Evolutionary conservation across 2,113 vertebrate genomes (phyloP).

Genomic region (Phasianus colchicus): DNA sequence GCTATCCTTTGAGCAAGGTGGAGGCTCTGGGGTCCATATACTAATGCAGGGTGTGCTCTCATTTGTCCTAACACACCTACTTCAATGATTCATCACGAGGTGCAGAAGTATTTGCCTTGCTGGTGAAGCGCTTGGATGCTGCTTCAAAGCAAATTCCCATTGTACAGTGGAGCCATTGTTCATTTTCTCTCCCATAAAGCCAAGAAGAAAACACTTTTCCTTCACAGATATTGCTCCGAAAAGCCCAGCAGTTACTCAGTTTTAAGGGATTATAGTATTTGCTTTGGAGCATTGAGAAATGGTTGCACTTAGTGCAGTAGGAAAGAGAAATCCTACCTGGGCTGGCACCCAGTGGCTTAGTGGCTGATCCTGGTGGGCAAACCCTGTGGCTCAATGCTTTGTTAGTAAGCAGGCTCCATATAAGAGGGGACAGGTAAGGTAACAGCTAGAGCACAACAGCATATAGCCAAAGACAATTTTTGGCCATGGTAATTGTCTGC

Average conservation of each 20-base stretch:
- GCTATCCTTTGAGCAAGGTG: background rate
- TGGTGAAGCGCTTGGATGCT: background rate
- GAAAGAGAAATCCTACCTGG: background rate
- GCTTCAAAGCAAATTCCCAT: background rate
- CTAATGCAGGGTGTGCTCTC: background rate
- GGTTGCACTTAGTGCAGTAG: background rate
- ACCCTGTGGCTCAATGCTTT: background rate
- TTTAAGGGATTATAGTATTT: background rate
- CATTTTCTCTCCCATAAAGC: background rate
- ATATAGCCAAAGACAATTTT: background rate
- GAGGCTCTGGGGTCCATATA: fast-evolving
- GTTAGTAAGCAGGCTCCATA: background rate
- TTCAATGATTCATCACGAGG: background rate
- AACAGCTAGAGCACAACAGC: background rate
- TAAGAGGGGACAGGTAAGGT: background rate
- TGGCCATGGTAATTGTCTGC: background rate
- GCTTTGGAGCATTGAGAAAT: background rate
- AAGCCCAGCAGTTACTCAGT: background rate
- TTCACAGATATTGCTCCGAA: background rate
- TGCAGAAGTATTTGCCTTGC: background rate
- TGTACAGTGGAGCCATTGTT: background rate
- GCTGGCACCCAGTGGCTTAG: background rate
- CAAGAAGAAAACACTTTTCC: background rate
- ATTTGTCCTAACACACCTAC: background rate
- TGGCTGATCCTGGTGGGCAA: background rate